A percentile compares a stretch with the other conserved stretches of the same genome.
phyloP scores from a whole-genome alignment of 2,797 vertebrate species.

The Propithecus deckenii region DNA sequence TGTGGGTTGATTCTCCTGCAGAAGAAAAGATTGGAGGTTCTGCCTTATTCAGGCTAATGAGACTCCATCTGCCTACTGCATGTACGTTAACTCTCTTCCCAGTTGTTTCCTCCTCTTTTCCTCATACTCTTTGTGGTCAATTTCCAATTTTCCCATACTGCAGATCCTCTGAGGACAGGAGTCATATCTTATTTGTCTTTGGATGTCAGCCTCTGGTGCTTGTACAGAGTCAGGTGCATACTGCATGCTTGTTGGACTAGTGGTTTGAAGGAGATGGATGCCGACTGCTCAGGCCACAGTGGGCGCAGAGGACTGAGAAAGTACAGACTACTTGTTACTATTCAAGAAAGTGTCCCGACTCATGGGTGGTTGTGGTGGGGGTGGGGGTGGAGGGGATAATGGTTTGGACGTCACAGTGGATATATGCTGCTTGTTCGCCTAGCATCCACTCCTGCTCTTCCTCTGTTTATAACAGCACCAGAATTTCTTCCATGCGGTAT shows the following conservation, averaged over 20 bases:
- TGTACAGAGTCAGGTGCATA: neutral
- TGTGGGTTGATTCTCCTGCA: neutral
- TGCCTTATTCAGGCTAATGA: neutral
- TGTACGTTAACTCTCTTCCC: neutral
- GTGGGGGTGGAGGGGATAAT: neutral
- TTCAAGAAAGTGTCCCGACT: neutral
- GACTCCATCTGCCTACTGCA: neutral
- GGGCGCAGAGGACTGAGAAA: neutral
- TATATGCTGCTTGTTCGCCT: neutral
- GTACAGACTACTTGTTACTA: neutral
- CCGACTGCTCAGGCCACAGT: neutral
- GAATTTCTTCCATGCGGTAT: neutral
- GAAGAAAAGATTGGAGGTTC: neutral
- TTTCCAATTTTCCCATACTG: neutral
- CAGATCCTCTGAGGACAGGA: neutral
- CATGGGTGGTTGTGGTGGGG: too few relatives aligned
- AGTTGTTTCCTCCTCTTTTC: neutral
- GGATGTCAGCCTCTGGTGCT: neutral
- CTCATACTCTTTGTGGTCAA: neutral
- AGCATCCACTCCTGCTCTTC: neutral
- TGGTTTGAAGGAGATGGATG: neutral
- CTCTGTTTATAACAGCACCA: neutral
- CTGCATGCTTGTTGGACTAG: neutral
- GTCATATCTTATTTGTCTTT: neutral
- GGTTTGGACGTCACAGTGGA: neutral